Percentiles rank a stretch among this genome's conserved stretches.
phyloP scores from a whole-genome alignment of 2,113 vertebrate genomes.

The Alouatta palliata region DNA sequence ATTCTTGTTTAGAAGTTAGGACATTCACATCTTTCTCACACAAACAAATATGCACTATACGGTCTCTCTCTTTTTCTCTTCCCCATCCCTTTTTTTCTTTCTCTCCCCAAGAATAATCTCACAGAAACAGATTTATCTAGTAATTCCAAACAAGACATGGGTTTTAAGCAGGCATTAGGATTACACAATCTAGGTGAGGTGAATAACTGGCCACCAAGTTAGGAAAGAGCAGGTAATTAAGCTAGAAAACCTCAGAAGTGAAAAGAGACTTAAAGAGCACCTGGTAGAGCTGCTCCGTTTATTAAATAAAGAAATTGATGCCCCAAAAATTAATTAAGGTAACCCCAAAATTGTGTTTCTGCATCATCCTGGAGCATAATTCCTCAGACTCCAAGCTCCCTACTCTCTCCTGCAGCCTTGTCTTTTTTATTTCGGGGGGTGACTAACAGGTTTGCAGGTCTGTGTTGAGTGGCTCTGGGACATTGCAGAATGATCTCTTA shows the following conservation, averaged over 20 bases:
- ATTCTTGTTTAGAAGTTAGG: neutral
- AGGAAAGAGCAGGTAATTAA: neutral
- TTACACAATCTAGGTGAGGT: neutral
- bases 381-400: neutral
- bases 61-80: neutral
- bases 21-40: neutral
- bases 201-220: neutral
- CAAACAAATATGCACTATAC: neutral
- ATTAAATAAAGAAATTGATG: neutral
- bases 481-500: neutral
- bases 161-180: neutral
- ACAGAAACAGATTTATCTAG: neutral
- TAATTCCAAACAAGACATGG: neutral
- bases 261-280: neutral
- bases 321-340: neutral
- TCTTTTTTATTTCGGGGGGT: neutral
- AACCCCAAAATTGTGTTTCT: neutral
- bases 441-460: no score
- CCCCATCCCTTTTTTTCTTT: neutral
- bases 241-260: neutral
- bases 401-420: neutral
- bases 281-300: fast-evolving
- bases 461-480: neutral
- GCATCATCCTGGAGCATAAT: neutral
- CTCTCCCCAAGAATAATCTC: neutral